Percentiles rank a stretch among this genome's conserved stretches.
These are phyloP conservation scores for Scaptomyza polygonia DNA, from an alignment of 2,888 invertebrate genomes.

Conservation along the genomic window DNA sequence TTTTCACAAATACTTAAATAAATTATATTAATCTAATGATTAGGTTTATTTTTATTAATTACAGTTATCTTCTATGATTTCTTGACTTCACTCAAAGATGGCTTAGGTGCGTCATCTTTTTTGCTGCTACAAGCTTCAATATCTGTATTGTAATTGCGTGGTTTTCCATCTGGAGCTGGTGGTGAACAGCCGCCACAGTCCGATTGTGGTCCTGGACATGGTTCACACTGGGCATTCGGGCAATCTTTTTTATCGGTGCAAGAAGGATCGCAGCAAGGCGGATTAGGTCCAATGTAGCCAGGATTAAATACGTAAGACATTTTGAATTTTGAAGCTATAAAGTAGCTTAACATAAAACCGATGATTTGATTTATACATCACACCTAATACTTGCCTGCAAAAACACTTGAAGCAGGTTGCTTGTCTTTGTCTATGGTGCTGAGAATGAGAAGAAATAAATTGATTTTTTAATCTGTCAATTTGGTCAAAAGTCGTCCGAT, in stretches of 20 bases:
- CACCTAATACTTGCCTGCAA: slow-evolving; percentile 6
- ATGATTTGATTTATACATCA: neutral
- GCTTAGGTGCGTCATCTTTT: neutral
- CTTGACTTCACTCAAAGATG: neutral
- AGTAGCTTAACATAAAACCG: neutral
- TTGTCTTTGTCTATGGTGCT: slow-evolving; percentile 11
- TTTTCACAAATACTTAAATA: too few species aligned
- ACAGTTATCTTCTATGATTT: too few species aligned
- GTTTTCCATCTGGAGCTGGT: slow-evolving; percentile 4
- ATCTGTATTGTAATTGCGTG: neutral
- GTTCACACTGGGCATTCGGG: slow-evolving; percentile 48
- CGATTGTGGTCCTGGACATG: slow-evolving; percentile 43
- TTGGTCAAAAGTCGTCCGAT: neutral
- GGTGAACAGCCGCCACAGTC: slow-evolving; percentile 50
- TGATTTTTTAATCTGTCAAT: slow-evolving; percentile 9
- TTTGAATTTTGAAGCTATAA: slow-evolving; percentile 6
- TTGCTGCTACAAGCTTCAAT: slow-evolving; percentile 8
- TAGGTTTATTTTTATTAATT: neutral
- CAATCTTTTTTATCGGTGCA: slow-evolving; percentile 44
- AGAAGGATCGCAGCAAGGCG: slow-evolving; percentile 62
- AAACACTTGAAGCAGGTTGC: slow-evolving; percentile 11
- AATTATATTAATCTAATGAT: too few species aligned
- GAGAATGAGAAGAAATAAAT: slow-evolving; percentile 4
- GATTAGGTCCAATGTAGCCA: slow-evolving; percentile 64
- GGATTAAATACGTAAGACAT: slow-evolving; percentile 65